Conservation (phyloP, 2,888 invertebrate species). For the Trachelus tabidus region DNA sequence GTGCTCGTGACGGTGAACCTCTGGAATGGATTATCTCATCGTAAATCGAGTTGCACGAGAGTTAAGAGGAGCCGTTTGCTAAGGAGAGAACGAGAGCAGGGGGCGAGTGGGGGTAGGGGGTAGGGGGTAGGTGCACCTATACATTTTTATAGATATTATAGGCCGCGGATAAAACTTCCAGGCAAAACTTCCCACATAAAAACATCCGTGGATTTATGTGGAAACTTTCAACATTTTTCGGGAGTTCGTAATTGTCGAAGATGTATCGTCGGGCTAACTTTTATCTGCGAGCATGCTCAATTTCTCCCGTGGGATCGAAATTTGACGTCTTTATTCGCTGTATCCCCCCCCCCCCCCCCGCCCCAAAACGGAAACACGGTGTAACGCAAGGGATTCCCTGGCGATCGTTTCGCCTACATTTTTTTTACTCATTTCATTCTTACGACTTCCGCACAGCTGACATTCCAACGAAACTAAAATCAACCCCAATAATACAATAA, state of each 20-base stretch:
- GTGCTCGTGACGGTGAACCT: neutral
- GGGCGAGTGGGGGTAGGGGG: no score
- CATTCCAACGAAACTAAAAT: neutral
- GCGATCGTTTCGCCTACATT: neutral
- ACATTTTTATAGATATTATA: conserved; percentile 30
- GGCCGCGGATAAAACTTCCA: conserved; percentile 31
- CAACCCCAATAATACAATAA: neutral
- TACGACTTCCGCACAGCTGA: neutral
- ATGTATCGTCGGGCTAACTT: conserved; percentile 46
- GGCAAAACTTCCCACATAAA: conserved; percentile 53
- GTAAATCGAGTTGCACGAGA: conserved; percentile 3
- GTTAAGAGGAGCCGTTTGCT: neutral
- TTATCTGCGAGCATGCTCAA: conserved; percentile 42
- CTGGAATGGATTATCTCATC: neutral
- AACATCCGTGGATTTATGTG: conserved; percentile 55
- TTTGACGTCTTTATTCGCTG: neutral
- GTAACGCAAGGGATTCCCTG: neutral
- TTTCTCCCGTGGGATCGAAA: conserved; percentile 29
- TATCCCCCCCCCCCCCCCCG: neutral
- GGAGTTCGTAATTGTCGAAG: conserved; percentile 53
- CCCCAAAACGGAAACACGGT: neutral
- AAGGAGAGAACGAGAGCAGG: neutral
- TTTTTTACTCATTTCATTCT: neutral
- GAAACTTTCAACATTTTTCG: conserved; percentile 42
- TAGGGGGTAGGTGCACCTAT: neutral